Conservation (phyloP, 2,113 vertebrate species). For the Psittacara wagleri region DNA sequence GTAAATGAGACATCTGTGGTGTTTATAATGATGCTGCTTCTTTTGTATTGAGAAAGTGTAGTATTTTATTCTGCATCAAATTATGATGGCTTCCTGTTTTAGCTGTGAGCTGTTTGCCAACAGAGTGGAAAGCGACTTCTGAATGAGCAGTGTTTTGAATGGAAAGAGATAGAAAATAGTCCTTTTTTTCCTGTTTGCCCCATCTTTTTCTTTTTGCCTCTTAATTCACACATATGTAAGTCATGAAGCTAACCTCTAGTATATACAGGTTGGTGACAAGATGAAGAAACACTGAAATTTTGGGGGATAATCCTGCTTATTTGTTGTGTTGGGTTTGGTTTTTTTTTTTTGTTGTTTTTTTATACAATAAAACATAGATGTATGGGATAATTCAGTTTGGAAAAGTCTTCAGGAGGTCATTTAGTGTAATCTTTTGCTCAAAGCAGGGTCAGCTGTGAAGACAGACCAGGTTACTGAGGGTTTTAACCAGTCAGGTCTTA, state of each 20-base stretch:
- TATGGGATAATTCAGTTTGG: neutral
- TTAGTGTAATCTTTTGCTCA: neutral
- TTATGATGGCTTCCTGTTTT: neutral
- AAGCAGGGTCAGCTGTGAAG: neutral
- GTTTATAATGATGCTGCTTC: neutral
- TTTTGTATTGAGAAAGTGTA: neutral
- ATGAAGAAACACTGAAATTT: neutral
- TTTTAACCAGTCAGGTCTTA: neutral
- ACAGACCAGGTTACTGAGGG: neutral
- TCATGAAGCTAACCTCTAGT: neutral
- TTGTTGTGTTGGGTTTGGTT: neutral
- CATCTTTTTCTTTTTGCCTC: neutral
- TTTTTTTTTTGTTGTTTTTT: too few relatives aligned
- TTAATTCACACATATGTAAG: neutral
- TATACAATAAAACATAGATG: neutral
- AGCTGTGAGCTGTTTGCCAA: neutral
- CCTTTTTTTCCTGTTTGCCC: neutral
- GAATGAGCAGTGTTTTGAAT: neutral
- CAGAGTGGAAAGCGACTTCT: neutral
- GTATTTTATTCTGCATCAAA: neutral
- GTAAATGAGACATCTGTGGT: neutral
- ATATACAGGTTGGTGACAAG: neutral
- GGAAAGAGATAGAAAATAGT: neutral
- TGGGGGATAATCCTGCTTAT: neutral
- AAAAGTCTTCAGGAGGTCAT: neutral